Evolutionary conservation across 2,888 invertebrate species (phyloP).

Genomic region (Platypus cylindrus): DNA sequence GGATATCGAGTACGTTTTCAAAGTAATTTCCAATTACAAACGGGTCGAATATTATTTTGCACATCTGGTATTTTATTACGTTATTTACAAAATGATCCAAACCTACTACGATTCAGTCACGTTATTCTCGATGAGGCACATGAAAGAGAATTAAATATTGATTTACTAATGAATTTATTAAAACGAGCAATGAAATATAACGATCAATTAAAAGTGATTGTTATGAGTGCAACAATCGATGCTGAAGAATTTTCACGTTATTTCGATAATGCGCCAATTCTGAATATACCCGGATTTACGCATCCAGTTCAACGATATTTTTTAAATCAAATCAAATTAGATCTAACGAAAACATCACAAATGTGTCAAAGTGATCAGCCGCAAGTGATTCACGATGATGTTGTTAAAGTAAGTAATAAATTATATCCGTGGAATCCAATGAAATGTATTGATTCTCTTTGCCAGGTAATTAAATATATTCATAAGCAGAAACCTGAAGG

Average conservation of each 20-base stretch:
- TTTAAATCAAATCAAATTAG: slow-evolving; percentile 39
- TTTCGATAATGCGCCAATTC: slow-evolving; percentile 37
- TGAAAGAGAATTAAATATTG: slow-evolving; percentile 56
- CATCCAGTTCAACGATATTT: slow-evolving; percentile 46
- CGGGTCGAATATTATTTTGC: slow-evolving; percentile 53
- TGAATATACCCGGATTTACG: slow-evolving; percentile 40
- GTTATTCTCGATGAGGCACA: slow-evolving; percentile 65
- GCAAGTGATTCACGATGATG: slow-evolving; percentile 39
- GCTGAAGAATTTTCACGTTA: slow-evolving; percentile 36
- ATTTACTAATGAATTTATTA: slow-evolving; percentile 48
- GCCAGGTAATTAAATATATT: slow-evolving; percentile 41
- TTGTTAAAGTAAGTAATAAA: slow-evolving; percentile 25
- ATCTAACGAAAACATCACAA: slow-evolving; percentile 31
- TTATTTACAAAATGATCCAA: slow-evolving; percentile 34
- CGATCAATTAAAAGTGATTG: slow-evolving; percentile 42
- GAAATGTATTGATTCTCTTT: neutral
- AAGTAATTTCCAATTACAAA: slow-evolving; percentile 39
- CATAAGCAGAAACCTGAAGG: slow-evolving; percentile 45
- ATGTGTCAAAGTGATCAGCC: slow-evolving; percentile 33
- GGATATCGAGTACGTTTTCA: slow-evolving; percentile 55
- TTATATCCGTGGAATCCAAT: neutral
- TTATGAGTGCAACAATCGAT: slow-evolving; percentile 66
- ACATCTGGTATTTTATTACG: slow-evolving; percentile 46
- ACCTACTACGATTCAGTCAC: slow-evolving; percentile 47
- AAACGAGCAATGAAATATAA: slow-evolving; percentile 39